These are phyloP conservation scores for Amblyopsis hoosieri DNA, from an alignment of 2,797 vertebrate genomes.

Conservation along the genomic window DNA sequence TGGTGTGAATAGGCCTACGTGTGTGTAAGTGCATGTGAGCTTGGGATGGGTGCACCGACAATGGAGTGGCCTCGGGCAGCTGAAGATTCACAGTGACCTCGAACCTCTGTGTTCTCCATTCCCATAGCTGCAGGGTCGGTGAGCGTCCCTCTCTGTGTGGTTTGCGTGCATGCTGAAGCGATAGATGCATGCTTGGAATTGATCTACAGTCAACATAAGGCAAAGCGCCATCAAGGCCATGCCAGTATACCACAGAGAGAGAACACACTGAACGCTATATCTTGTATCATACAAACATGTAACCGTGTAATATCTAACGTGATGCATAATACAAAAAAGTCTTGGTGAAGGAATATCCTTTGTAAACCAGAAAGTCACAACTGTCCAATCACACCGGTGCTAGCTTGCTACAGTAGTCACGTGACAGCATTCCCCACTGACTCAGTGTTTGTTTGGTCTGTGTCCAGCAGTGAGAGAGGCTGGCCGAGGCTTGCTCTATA, in stretches of 20 bases:
- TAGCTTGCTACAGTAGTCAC: conserved; percentile 7
- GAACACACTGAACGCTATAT: too few relatives aligned
- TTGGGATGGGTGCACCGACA: conserved; percentile 73
- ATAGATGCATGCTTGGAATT: conserved; percentile 41
- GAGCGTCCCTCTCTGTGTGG: conserved; percentile 51
- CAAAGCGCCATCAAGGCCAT: too few relatives aligned
- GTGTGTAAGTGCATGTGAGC: conserved; percentile 51
- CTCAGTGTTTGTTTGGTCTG: conserved; percentile 45
- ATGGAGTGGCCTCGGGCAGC: conserved; percentile 80
- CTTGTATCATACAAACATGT: too few relatives aligned
- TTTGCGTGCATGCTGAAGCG: conserved; percentile 35
- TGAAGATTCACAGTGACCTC: conserved; percentile 86
- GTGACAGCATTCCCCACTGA: background rate
- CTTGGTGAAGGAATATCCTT: too few relatives aligned
- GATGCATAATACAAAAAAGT: too few relatives aligned
- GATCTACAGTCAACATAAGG: background rate
- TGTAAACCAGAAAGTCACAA: too few relatives aligned
- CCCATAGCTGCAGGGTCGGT: conserved; percentile 78
- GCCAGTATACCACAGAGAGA: too few relatives aligned
- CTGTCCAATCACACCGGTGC: conserved; percentile 11
- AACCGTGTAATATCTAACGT: too few relatives aligned
- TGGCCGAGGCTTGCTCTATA: conserved; percentile 33
- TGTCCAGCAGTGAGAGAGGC: conserved; percentile 46
- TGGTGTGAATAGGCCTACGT: conserved; percentile 19
- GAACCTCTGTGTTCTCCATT: conserved; percentile 83